phyloP scores from a whole-genome alignment of 92 coral and sea anemone species.

The Phenganax marumi region DNA sequence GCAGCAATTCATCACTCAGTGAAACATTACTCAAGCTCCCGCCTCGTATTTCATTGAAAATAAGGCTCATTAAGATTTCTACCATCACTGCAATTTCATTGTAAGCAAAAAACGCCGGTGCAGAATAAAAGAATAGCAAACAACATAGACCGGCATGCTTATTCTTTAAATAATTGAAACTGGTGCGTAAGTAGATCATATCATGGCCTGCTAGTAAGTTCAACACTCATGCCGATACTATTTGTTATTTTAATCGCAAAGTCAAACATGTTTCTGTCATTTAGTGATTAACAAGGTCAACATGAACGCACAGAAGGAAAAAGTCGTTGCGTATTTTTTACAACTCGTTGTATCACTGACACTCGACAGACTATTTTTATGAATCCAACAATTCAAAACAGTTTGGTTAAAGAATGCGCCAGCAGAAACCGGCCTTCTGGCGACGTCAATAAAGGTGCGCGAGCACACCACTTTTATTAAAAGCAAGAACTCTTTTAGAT shows the following conservation, averaged over 20 bases:
- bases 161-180: neutral
- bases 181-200: neutral
- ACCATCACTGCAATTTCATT: neutral
- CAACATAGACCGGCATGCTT: neutral
- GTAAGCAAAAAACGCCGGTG: neutral
- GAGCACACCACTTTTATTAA: neutral
- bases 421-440: neutral
- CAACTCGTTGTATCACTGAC: neutral
- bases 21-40: conserved; percentile 10
- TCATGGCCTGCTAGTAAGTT: neutral
- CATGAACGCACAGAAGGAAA: conserved; percentile 11
- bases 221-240: conserved; percentile 25
- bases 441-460: neutral
- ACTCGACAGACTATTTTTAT: neutral
- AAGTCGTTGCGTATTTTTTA: neutral
- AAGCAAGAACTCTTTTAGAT: conserved; percentile 1
- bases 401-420: neutral
- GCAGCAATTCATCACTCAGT: conserved; percentile 15
- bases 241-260: conserved; percentile 47
- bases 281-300: conserved; percentile 49
- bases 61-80: neutral
- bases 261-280: conserved; percentile 49
- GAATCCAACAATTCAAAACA: neutral
- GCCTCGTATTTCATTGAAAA: conserved; percentile 1
- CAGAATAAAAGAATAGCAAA: neutral